These are phyloP conservation scores for Indicator indicator DNA, from an alignment of 2,113 vertebrate genomes.

Conservation along the genomic window DNA sequence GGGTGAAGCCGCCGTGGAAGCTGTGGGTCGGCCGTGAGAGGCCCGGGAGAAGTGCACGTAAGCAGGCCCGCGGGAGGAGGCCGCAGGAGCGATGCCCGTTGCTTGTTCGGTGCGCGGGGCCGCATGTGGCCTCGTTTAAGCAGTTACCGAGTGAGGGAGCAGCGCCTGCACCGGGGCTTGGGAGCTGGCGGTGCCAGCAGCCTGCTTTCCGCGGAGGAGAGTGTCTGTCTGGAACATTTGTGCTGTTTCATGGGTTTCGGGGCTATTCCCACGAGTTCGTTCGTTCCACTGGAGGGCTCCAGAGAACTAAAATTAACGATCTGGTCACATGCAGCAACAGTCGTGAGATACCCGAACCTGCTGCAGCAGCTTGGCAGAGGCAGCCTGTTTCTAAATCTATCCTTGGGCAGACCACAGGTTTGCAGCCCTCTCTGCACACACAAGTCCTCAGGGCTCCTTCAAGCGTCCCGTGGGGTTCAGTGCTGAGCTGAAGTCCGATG, in stretches of 20 bases:
- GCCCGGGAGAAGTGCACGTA: background rate
- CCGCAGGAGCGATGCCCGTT: background rate
- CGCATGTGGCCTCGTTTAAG: rapidly evolving
- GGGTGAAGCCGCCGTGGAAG: background rate
- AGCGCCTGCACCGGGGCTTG: rapidly evolving
- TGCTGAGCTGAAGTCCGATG: background rate
- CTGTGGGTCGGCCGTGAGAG: background rate
- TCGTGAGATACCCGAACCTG: background rate
- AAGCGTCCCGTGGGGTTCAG: background rate
- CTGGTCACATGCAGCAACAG: rapidly evolving
- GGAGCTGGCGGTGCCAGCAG: background rate
- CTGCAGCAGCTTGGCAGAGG: background rate
- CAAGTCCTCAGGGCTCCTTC: background rate
- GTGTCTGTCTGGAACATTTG: background rate
- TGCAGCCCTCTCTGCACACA: background rate
- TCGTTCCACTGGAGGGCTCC: conserved; percentile 31
- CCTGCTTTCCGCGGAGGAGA: background rate
- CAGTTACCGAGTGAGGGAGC: background rate
- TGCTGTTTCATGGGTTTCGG: background rate
- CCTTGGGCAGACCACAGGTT: background rate
- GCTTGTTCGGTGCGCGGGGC: rapidly evolving
- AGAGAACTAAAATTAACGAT: background rate
- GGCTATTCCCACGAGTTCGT: background rate
- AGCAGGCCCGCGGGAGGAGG: background rate
- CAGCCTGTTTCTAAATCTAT: background rate